Base-by-base conservation (phyloP, 1,140 invertebrate genomes). In the Papilio aristodemus region DNA sequence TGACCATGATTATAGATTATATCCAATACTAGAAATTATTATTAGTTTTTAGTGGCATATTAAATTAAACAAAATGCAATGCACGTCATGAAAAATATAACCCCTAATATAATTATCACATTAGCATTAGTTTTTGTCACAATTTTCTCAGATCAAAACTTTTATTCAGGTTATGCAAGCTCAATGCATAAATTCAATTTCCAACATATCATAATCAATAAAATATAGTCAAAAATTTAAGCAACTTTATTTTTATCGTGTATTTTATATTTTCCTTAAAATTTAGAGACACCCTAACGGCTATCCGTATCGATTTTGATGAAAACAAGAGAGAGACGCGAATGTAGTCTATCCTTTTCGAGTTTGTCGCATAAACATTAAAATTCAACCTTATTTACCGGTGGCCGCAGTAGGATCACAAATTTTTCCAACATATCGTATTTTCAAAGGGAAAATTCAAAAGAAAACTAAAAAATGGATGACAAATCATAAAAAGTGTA, bases 281-380 rank as follows among this genome's bases (percentile, higher is more conserved):
- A 22, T 39, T 54, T 54, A 19, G 19, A 43, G 86, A 80, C 84
- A 90, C 85, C 86, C 87, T 74, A 89, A 69, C 68, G 67, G 22
- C 71, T 68, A 72, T 70, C 38, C 54, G 74, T 90, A 91, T 91
- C 86, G 89, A 91, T 91, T 83, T 70, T 69, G 39, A 73, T 67
- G 63, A 63, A 77, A 79, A 79, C 74, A 79, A 89, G 72, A 80
- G 78, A 78, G 84, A 54, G 11, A 86, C 68, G 57, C 38, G 27
- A 58, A 75, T 78, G 85, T 89, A 83, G 38, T 73, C 77, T 67
- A 60, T 62, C 57, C 81, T 75, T 64, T 63, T 90, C 81, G 41
- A 38, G 72, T 84, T 84, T 87, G 87, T 86, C 86, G 87, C 89
- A 90, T 89, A 81, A 85, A 84, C 81, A 83, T 82, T 76, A 60